phyloP scores from a whole-genome alignment of 1,140 invertebrate species.

The Brachystomella parvula region DNA sequence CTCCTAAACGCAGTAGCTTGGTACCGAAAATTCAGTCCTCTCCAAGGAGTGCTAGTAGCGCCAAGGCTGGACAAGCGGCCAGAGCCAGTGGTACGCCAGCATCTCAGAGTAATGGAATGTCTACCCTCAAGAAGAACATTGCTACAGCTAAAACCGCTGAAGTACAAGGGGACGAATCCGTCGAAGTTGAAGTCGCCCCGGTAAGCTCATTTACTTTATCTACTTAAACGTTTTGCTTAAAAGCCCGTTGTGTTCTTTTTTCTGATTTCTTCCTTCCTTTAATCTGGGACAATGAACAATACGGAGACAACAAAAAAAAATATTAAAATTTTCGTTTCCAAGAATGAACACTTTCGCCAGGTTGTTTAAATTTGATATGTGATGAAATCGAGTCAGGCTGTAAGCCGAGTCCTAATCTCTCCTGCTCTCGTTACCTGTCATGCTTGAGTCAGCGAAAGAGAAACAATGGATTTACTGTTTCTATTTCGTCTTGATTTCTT shows the following conservation, averaged over 20 bases:
- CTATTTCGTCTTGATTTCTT: neutral
- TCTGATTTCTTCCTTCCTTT: no score
- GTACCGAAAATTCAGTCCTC: neutral
- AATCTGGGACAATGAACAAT: no score
- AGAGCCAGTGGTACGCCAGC: no score
- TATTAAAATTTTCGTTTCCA: no score
- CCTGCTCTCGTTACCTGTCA: no score
- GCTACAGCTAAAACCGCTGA: slow-evolving; percentile 6
- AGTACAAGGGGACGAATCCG: neutral
- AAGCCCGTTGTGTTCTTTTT: neutral
- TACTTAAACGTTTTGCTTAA: neutral
- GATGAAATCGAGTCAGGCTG: no score
- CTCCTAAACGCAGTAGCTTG: no score
- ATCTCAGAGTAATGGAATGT: slow-evolving; percentile 5
- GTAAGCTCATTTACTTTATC: neutral
- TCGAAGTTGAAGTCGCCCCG: neutral
- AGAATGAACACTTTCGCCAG: no score
- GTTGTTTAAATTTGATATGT: no score
- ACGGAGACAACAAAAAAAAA: no score
- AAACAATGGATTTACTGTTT: neutral
- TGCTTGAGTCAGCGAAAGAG: no score
- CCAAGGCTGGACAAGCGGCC: neutral
- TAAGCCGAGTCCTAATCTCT: no score
- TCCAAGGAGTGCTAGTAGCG: neutral
- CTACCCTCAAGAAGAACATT: neutral